Evolutionary conservation across 2,113 vertebrate species (phyloP), one percentile per base, ranked within the genome.

Genomic region (Pelusios castaneus): DNA sequence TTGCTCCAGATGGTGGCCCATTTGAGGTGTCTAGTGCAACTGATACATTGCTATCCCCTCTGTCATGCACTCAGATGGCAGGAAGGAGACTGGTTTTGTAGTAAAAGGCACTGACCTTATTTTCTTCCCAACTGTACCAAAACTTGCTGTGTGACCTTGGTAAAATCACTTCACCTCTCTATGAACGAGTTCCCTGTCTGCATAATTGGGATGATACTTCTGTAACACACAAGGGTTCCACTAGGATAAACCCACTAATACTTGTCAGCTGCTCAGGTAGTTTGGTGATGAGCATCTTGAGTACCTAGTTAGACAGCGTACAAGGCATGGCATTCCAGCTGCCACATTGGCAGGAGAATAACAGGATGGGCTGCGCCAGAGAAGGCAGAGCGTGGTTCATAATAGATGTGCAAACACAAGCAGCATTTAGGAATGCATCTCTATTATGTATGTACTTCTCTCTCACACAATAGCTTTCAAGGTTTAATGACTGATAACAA

Each of bases 401-500:
- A 91, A 70, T 75, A 89, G 25, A 1, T 92, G 86, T 95, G 38
- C 9, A 92, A 88, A 31, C 24, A 89, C 55, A 5, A 5, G 38
- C 27, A 11, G 38, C 14, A 84, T 89, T 88, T 58, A 87, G 88
- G 17, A 92, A 2, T 11, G 14, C 41, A 22, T 87, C 11, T 95
- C 21, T 75, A 55, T 47, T 92, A 55, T 16, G 84, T 58, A 27
- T 49, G 29, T 41, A 21, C 0, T 89, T 84, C 56, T 51, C 4
- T 87, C 4, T 1, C 5, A 38, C 54, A 55, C 34, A 89, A 54
- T 82, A 85, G 8, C 8, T 92, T 95, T 92, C 80, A 96, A 83
- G 55, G 41, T 88, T 93, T 92, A 90, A 94, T 55, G n/a, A 10
- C 75, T 94, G 78, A 67, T 93, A 96, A 79, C 22, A 94, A 83